Evolutionary conservation across 2,797 vertebrate species (phyloP).

Genomic region (Chromobotia macracanthus): DNA sequence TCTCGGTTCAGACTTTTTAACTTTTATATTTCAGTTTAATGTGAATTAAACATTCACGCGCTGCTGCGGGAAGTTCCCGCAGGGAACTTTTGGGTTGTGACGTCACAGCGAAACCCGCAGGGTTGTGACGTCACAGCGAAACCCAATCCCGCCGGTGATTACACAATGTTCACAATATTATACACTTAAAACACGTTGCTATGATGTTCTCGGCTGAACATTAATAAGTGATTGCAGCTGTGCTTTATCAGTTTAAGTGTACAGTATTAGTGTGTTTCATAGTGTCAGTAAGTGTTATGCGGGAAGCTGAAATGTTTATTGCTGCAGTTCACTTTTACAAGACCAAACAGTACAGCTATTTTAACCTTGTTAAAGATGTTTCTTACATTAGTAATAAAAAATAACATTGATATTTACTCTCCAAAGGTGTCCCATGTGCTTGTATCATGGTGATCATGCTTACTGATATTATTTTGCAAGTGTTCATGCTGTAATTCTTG

Average conservation of each 20-base stretch:
- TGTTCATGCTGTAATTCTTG: conserved; percentile 64
- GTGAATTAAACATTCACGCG: neutral
- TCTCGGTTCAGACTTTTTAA: neutral
- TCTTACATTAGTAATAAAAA: too few relatives aligned
- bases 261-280: too few relatives aligned
- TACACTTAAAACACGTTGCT: neutral
- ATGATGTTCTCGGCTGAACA: neutral
- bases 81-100: too few relatives aligned
- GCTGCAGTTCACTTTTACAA: neutral
- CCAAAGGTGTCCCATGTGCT: too few relatives aligned
- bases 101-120: conserved; percentile 32
- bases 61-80: conserved; percentile 48
- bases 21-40: neutral
- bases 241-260: neutral
- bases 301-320: neutral
- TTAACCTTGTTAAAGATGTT: too few relatives aligned
- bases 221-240: neutral
- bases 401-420: neutral
- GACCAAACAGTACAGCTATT: too few relatives aligned
- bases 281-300: neutral
- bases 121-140: conserved; percentile 35
- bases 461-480: neutral
- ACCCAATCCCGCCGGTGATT: too few relatives aligned
- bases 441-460: too few relatives aligned
- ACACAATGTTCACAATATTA: neutral